Conservation (phyloP, 2,888 invertebrate genomes). For the Eurytoma californica region DNA sequence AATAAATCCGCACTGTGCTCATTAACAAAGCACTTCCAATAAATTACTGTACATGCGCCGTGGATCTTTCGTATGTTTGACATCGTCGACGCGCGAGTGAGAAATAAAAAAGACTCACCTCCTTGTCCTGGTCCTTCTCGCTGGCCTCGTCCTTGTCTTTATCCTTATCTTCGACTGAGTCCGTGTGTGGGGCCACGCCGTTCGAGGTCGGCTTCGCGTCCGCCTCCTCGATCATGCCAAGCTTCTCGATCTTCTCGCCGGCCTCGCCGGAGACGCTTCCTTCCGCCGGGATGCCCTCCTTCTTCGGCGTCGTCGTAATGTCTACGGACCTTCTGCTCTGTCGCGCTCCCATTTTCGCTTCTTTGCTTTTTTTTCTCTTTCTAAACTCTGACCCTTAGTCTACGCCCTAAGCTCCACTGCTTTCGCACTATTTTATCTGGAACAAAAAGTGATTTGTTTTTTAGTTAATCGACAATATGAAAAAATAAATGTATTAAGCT, state of each 20-base stretch:
- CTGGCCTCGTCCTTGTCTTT: slow-evolving; percentile 83
- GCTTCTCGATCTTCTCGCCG: slow-evolving; percentile 74
- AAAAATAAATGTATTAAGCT: too few relatives aligned
- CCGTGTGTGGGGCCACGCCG: slow-evolving; percentile 82
- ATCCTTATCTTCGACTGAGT: slow-evolving; percentile 76
- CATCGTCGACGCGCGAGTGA: neutral
- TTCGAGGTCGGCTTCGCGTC: slow-evolving; percentile 86
- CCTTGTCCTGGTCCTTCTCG: slow-evolving; percentile 79
- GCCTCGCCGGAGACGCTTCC: slow-evolving; percentile 75
- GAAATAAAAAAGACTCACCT: slow-evolving; percentile 69
- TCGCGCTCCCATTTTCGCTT: slow-evolving; percentile 85
- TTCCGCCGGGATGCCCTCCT: slow-evolving; percentile 69
- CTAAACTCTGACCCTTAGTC: slow-evolving; percentile 23
- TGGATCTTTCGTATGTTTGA: neutral
- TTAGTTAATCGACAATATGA: too few relatives aligned
- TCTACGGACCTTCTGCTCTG: slow-evolving; percentile 92
- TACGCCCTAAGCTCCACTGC: slow-evolving; percentile 13
- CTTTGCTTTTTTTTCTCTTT: slow-evolving; percentile 54
- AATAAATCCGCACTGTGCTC: too few relatives aligned
- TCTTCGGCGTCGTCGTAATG: slow-evolving; percentile 84
- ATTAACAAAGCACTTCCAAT: too few relatives aligned
- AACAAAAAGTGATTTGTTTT: neutral
- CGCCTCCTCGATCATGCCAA: slow-evolving; percentile 85
- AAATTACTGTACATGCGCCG: too few relatives aligned
- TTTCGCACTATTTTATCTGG: slow-evolving; percentile 12